Evolutionary conservation across 2,888 invertebrate species (phyloP).

Genomic region (Lasioglossum figueresi): DNA sequence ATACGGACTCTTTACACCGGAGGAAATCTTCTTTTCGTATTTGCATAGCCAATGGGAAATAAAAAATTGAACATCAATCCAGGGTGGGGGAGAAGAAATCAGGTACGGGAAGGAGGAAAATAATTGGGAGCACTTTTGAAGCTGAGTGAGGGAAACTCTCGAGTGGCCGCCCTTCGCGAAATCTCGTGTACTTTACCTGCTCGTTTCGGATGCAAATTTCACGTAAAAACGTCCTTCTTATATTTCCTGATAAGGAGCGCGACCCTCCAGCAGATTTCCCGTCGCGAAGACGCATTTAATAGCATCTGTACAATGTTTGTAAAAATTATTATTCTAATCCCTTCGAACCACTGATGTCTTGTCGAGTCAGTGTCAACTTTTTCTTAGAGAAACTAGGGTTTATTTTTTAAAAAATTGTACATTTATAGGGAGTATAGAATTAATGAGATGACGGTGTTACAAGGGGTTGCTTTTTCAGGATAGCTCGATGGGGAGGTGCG

Average conservation of each 20-base stretch:
- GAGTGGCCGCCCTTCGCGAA: constrained; percentile 49
- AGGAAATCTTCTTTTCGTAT: constrained; percentile 57
- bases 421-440: neutral
- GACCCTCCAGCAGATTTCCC: neutral
- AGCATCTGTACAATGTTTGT: neutral
- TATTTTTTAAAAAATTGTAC: neutral
- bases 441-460: neutral
- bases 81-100: constrained; percentile 42
- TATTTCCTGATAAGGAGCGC: constrained; percentile 28
- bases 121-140: constrained; percentile 66
- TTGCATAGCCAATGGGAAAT: constrained; percentile 70
- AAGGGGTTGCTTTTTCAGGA: neutral
- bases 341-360: neutral
- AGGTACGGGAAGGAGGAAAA: constrained; percentile 46
- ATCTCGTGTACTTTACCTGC: constrained; percentile 47
- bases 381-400: too few relatives aligned
- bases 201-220: constrained; percentile 60
- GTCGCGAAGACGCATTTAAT: neutral
- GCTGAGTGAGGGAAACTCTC: constrained; percentile 37
- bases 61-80: constrained; percentile 68
- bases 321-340: neutral
- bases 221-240: constrained; percentile 18
- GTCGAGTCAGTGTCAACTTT: neutral
- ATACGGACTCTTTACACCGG: constrained; percentile 23
- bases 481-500: neutral